Percentiles rank a stretch among this genome's conserved stretches.
Conservation (phyloP, 2,797 vertebrate species). For the Tangara arthus region DNA sequence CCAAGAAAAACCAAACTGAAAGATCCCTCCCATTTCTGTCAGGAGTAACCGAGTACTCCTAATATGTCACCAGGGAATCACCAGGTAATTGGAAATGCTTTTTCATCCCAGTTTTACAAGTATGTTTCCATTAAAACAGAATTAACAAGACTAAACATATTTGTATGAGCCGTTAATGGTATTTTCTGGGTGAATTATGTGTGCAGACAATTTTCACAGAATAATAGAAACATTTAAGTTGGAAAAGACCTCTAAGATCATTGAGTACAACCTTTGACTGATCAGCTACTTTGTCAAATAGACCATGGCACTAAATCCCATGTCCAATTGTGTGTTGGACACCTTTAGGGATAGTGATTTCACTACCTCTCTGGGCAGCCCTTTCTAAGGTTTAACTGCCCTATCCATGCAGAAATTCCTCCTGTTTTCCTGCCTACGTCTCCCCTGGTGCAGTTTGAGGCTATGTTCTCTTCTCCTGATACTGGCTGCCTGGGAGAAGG, state of each 20-base stretch:
- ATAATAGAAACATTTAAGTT: not conserved
- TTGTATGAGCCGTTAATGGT: not conserved
- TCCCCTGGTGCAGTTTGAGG: not conserved
- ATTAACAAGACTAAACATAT: not conserved
- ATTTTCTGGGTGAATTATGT: not conserved
- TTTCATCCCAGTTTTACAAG: not conserved
- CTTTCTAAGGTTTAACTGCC: not conserved
- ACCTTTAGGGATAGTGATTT: not conserved
- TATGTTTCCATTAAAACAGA: not conserved
- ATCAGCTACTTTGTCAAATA: not conserved
- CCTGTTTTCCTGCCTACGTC: not conserved
- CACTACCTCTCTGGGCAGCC: not conserved
- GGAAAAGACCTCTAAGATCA: not conserved
- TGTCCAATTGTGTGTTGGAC: not conserved
- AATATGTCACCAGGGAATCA: not conserved
- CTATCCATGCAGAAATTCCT: not conserved
- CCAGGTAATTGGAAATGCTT: not conserved
- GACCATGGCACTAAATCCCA: not conserved
- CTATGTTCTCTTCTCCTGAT: not conserved
- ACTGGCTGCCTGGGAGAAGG: not conserved
- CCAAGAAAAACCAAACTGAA: not conserved
- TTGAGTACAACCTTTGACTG: not conserved
- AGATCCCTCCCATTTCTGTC: not conserved
- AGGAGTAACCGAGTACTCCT: not conserved
- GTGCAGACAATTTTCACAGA: not conserved